These are phyloP conservation scores for Cremastinae sp. DNA, from an alignment of 2,888 invertebrate species.

Conservation along the genomic window DNA sequence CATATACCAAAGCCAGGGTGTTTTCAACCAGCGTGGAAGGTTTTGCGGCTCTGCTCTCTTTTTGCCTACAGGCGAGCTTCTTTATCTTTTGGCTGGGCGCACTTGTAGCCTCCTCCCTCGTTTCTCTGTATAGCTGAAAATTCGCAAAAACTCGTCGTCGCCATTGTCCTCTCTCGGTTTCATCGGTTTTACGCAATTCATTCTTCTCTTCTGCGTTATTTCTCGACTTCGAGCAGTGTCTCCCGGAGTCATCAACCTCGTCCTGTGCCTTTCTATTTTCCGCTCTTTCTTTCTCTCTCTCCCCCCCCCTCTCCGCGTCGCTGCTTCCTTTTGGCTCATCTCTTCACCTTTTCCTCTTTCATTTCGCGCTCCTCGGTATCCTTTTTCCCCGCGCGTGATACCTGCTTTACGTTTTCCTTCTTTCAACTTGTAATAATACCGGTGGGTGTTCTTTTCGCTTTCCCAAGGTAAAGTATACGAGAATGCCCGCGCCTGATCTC, in stretches of 20 bases:
- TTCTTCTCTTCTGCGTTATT: constrained; percentile 44
- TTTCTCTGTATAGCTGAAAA: constrained; percentile 3
- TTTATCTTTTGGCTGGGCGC: constrained; percentile 57
- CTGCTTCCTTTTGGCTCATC: too few relatives aligned
- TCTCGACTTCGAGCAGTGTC: constrained; percentile 37
- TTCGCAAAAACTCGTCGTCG: constrained; percentile 29
- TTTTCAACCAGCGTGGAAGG: constrained; percentile 25
- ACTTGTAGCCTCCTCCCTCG: constrained; percentile 4
- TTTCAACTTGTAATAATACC: constrained; percentile 49
- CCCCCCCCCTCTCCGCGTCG: too few relatives aligned
- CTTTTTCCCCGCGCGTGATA: constrained; percentile 61
- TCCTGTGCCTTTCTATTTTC: constrained; percentile 46
- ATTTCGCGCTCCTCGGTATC: constrained; percentile 34
- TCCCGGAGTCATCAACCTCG: constrained; percentile 59
- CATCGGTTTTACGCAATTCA: constrained; percentile 57
- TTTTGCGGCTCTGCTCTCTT: constrained; percentile 43
- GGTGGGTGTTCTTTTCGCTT: constrained; percentile 23
- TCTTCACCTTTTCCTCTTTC: constrained; percentile 45
- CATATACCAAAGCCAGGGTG: constrained; percentile 26
- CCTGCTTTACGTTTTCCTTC: constrained; percentile 65
- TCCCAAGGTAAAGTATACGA: constrained; percentile 4
- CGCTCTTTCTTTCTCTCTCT: constrained; percentile 34
- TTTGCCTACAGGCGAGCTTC: constrained; percentile 53
- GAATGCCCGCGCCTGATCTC: constrained; percentile 38
- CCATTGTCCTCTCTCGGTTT: constrained; percentile 57